Evolutionary conservation across 2,888 invertebrate genomes (phyloP).

Genomic region (Ischnus inquisitorius): DNA sequence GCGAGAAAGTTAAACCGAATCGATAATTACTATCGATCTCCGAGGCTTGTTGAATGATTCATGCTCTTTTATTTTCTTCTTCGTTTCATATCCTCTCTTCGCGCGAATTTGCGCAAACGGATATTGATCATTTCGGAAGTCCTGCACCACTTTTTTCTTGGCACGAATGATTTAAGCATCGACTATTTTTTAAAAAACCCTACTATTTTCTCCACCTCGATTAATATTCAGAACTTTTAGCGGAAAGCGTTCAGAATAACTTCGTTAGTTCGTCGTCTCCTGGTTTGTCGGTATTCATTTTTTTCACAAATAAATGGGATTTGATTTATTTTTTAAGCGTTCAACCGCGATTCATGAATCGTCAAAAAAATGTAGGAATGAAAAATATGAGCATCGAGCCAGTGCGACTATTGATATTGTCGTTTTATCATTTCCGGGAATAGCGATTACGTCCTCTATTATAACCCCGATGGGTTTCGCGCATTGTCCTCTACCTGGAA

Average conservation of each 20-base stretch:
- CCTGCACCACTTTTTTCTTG: neutral
- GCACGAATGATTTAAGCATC: neutral
- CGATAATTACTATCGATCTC: conserved; percentile 58
- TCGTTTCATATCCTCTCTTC: neutral
- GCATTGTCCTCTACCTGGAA: neutral
- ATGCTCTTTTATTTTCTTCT: conserved; percentile 10
- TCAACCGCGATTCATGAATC: neutral
- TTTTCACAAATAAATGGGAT: neutral
- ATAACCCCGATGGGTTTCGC: conserved; percentile 15
- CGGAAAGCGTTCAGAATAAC: no score
- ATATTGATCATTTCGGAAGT: neutral
- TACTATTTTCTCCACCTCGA: neutral
- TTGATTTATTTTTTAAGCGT: no score
- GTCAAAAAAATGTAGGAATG: neutral
- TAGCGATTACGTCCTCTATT: conserved; percentile 53
- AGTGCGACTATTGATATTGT: neutral
- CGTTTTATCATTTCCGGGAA: conserved; percentile 39
- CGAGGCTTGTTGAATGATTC: neutral
- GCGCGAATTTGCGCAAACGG: no score
- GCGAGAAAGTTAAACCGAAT: conserved; percentile 68
- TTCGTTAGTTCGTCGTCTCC: no score
- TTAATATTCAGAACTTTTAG: no score
- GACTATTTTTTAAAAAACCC: neutral
- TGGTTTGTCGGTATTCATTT: neutral
- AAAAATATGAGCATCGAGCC: conserved; percentile 11